Evolutionary conservation across 2,888 invertebrate species (phyloP), one percentile per base, ranked within the genome.

Genomic region (Gari tellinella): DNA sequence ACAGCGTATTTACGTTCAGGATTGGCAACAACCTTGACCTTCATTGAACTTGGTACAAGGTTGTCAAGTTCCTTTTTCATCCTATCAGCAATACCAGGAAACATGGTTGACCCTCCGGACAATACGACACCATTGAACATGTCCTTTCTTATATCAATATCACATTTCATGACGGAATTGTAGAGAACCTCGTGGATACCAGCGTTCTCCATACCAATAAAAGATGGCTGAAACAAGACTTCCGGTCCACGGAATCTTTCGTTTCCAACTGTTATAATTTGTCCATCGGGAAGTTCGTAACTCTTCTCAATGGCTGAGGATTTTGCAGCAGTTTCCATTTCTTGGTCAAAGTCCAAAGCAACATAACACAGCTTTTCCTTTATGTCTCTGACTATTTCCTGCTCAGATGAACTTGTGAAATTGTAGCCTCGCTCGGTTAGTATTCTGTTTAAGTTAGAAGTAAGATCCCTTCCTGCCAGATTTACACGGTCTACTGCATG

Each of bases 21-120:
- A 92, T 96, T 96, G 93, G 96, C 96, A 93, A 96, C 97, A 94
- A 97, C 97, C 94, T 97, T 97, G 94, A 97, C 96, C 94, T 97
- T 97, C 95, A 97, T 97, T 92, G 97, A 96, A 82, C 96, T 95
- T 88, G 97, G 97, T 83, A 97, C 96, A 88, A 97, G 94, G 90
- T 96, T 95, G 91, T 96, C 96, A 37, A 90, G 81, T 69, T 90
- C 90, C 72, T 86, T 88, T 65, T 86, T 82, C 65, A 89, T 61
- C 5, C 89, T 68, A 31, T 81, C 80, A 14, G 81, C 66, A 48
- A 87, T 96, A 90, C 97, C 97, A 58, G 97, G 97, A 93, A 97
- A 97, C 97, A 97, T 97, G 91, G 97, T 97, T 94, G 97, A 97
- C 92, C 96, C 96, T 92, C 96, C 96, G 12, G 89, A 84, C 26